These are phyloP conservation scores for Harpalus rufipes DNA, from an alignment of 2,888 invertebrate genomes.

Conservation along the genomic window DNA sequence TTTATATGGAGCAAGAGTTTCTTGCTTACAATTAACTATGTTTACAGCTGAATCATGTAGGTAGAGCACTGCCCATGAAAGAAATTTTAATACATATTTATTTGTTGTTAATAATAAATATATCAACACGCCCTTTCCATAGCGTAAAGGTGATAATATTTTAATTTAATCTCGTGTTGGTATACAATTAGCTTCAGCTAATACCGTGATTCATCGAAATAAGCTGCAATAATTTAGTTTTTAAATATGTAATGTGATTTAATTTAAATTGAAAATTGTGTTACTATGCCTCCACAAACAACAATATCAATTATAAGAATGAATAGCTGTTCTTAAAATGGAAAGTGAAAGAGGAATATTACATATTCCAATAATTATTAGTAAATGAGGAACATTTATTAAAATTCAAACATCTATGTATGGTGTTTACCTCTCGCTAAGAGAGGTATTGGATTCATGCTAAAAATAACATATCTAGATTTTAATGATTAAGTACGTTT, in stretches of 20 bases:
- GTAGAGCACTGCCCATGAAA: constrained; percentile 8
- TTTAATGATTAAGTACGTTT: no score
- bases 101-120: constrained; percentile 46
- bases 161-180: neutral
- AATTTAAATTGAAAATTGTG: constrained; percentile 1
- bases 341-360: no score
- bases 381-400: no score
- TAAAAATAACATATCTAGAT: no score
- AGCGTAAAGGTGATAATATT: constrained; percentile 3
- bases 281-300: neutral
- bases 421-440: no score
- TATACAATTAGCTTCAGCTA: neutral
- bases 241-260: neutral
- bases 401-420: no score
- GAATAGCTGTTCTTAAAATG: no score
- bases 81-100: constrained; percentile 19
- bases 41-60: constrained; percentile 25
- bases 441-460: no score
- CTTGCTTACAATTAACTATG: constrained; percentile 22
- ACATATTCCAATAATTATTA: no score
- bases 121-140: constrained; percentile 29
- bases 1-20: constrained; percentile 19
- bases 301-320: no score
- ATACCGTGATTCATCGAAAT: neutral
- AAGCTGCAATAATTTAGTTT: neutral